Base-by-base conservation (phyloP, 2,888 invertebrate species). In the Bimastos eiseni region DNA sequence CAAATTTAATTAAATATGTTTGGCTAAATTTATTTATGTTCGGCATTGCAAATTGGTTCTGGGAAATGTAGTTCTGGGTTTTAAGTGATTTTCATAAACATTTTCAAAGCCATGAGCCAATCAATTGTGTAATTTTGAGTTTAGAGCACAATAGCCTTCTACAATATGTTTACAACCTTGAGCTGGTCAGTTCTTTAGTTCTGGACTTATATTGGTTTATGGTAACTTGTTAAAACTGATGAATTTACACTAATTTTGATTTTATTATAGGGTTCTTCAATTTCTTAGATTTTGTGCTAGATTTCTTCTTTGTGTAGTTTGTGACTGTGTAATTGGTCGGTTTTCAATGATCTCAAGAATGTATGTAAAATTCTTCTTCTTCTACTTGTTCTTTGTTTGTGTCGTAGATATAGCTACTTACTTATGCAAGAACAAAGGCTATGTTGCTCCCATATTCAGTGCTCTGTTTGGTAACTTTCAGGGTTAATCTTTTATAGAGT, bases 301-400 rank as follows among this genome's bases (percentile, higher is more conserved):
- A 21, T 37, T 86, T 86, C 36, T 86, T 86, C 21, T 86, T 37
- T 86, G 21, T 86, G 86, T 86, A 86, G 86, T 37, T 86, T 86
- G 86, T 86, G 86, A 34, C 15, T 86, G 86, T 86, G 86, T 86
- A 34, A 86, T 86, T 37, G 86, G 86, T 86, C 86, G 86, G 86
- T 86, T 86, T 86, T 86, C 86, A 86, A 86, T 86, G 86, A 86
- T 86, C 86, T 86, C 86, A 86, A 37, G 37, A 36, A 21, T 36
- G 86, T 36, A 86, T 8, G 34, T 34, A 36, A 86, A 37, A 86
- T 86, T 86, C 86, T 36, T 86, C 34, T 34, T 36, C 37, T 86
- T 86, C 36, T n/a, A n/a, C n/a, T 86, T 86, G n/a, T n/a, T 86
- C 34, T 86, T 84, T 86, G n/a, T 37, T 86, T 86, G 86, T 86